Percentiles rank a stretch among this genome's conserved stretches.
Evolutionary conservation across 2,113 vertebrate genomes (phyloP).

Genomic region (Lampris incognitus): DNA sequence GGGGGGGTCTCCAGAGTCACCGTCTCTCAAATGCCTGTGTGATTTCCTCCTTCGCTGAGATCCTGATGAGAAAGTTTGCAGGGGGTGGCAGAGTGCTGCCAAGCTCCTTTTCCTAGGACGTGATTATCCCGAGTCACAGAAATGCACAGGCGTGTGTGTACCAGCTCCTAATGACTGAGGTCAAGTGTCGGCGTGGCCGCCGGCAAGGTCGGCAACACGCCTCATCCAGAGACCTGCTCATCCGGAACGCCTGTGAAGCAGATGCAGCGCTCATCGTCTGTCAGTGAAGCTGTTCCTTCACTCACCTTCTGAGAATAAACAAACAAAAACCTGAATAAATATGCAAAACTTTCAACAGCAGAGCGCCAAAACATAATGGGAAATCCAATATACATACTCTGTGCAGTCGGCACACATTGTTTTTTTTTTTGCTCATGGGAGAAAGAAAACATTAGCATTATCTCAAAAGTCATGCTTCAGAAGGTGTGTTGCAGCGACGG

Average conservation of each 20-base stretch:
- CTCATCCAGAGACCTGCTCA: neutral
- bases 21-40: constrained; percentile 17
- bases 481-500: constrained; percentile 50
- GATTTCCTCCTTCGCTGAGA: constrained; percentile 25
- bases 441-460: constrained; percentile 31
- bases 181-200: constrained; percentile 22
- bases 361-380: constrained; percentile 61
- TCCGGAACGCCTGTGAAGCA: neutral
- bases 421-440: constrained; percentile 52
- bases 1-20: constrained; percentile 3
- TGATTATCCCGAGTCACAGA: constrained; percentile 34
- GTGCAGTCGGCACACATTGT: constrained; percentile 69
- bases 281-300: constrained; percentile 9
- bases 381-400: constrained; percentile 73
- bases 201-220: neutral
- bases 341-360: constrained; percentile 68
- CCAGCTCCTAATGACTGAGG: constrained; percentile 24
- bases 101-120: constrained; percentile 26
- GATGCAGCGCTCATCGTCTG: constrained; percentile 8
- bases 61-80: constrained; percentile 3
- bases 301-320: constrained; percentile 2
- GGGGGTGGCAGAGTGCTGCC: neutral
- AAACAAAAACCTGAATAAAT: constrained; percentile 69
- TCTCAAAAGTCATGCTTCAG: constrained; percentile 69
- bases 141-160: constrained; percentile 27